phyloP scores from a whole-genome alignment of 2,888 invertebrate genomes.

The Autographa pulchrina region DNA sequence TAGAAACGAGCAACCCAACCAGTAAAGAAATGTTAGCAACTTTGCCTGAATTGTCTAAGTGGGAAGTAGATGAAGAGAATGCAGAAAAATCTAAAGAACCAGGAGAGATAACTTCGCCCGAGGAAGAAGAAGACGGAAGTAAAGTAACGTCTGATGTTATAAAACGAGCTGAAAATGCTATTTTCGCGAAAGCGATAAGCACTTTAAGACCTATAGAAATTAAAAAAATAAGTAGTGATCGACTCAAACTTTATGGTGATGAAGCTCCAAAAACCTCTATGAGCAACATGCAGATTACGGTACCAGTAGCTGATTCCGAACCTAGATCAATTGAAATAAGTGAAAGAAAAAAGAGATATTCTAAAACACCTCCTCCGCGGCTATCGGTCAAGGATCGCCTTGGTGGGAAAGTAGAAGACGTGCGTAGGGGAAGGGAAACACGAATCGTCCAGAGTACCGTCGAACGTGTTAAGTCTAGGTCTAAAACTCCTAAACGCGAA shows the following conservation, averaged over 20 bases:
- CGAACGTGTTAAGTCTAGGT: constrained; percentile 88
- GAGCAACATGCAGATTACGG: constrained; percentile 89
- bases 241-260: constrained; percentile 91
- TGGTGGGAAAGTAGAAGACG: constrained; percentile 93
- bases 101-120: constrained; percentile 85
- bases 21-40: constrained; percentile 91
- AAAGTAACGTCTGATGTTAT: constrained; percentile 96
- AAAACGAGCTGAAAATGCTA: constrained; percentile 97
- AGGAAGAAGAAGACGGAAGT: constrained; percentile 88
- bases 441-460: constrained; percentile 88
- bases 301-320: constrained; percentile 84
- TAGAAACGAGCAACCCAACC: constrained; percentile 72
- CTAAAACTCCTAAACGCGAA: constrained; percentile 86
- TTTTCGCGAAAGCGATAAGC: constrained; percentile 96
- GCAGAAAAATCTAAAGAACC: constrained; percentile 82
- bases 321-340: constrained; percentile 84
- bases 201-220: constrained; percentile 94
- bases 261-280: constrained; percentile 80
- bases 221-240: constrained; percentile 92
- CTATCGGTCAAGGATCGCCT: constrained; percentile 94
- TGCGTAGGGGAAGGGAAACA: constrained; percentile 87
- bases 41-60: constrained; percentile 95
- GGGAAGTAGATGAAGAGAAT: constrained; percentile 93
- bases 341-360: constrained; percentile 81
- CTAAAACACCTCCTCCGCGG: constrained; percentile 90